Evolutionary conservation across 2,888 invertebrate genomes (phyloP), one percentile per base, ranked within the genome.

Genomic region (Acronicta psi): DNA sequence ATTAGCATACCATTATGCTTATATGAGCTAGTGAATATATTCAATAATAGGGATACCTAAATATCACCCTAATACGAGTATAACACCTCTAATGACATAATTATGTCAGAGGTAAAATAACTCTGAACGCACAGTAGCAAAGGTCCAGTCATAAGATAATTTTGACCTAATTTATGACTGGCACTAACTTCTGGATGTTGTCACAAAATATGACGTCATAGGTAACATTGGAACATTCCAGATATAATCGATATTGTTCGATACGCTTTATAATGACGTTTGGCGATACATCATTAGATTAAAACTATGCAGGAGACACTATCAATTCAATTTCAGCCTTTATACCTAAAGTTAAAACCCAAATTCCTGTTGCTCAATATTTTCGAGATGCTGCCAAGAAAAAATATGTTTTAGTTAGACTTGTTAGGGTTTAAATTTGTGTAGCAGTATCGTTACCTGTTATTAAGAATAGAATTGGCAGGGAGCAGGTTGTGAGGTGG

Each of bases 381-480:
- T 18, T 20, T 18, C 31, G 31, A 16, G 49, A 46, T 54, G 4
- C 13, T 55, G 46, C 37, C 60, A 61, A 59, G 40, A 36, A 34
- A 78, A 78, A 69, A 62, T 51, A 45, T 59, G 43, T 59, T 74
- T 71, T 79, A 73, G 23, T 20, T 0, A 25, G 17, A 3, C 10
- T 23, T 20, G 16, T 43, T 68, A 73, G 59, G 66, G 72, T 75
- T 54, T 23, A 49, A 64, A 69, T 62, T 76, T 13, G 58, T 52
- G 50, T 74, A 69, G 44, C 44, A 53, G 42, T 60, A 38, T 56
- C 46, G 34, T 59, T 37, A 73, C 70, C 70, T 78, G 79, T 81
- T 79, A 79, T 77, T 86, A 85, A 89, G 86, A 91, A 91, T 91
- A 91, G 91, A 90, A 59, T 89, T 91, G 91, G 91, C 91, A 90